These are phyloP conservation scores for Gasterosteus aculeatus DNA, from an alignment of 2,113 vertebrate genomes.

Conservation along the genomic window DNA sequence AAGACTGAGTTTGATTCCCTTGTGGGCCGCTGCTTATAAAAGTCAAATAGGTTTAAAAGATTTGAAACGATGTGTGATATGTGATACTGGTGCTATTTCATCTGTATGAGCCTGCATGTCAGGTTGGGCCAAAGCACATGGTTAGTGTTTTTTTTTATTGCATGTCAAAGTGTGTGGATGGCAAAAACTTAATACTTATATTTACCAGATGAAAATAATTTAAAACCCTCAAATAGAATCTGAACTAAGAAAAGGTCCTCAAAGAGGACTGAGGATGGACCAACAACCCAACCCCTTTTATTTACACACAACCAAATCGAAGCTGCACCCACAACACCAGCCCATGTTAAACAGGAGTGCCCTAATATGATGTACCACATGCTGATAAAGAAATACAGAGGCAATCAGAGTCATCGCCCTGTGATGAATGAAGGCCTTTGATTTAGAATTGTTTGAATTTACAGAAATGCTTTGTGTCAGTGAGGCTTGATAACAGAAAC, in stretches of 20 bases:
- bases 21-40: background rate
- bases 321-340: background rate
- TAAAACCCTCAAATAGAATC: background rate
- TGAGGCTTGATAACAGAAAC: constrained; percentile 22
- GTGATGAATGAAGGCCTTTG: constrained; percentile 34
- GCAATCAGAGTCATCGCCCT: constrained; percentile 10
- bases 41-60: background rate
- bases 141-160: background rate
- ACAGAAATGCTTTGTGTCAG: constrained; percentile 17
- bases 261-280: background rate
- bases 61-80: too few relatives aligned
- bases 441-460: constrained; percentile 6
- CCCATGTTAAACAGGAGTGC: background rate
- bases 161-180: background rate
- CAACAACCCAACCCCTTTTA: background rate
- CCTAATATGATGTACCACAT: background rate
- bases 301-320: background rate
- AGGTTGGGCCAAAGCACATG: too few relatives aligned
- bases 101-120: too few relatives aligned
- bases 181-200: background rate
- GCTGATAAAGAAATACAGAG: background rate
- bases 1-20: background rate
- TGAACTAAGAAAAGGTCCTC: background rate
- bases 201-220: background rate
- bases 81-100: background rate